Base-by-base conservation (phyloP, 2,888 invertebrate genomes). In the Cosmia trapezina region DNA sequence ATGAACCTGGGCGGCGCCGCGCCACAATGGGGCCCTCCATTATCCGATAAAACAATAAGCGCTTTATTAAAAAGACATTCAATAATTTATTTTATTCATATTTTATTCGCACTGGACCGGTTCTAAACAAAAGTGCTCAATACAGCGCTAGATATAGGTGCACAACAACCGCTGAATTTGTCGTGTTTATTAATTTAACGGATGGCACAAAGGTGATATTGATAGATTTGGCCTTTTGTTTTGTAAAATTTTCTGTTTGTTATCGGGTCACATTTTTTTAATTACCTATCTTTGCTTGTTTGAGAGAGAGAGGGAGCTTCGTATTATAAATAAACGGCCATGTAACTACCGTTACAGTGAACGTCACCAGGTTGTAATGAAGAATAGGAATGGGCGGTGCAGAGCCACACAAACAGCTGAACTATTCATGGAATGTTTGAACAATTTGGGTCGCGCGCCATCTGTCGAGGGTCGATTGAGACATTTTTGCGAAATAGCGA, bases 1-100 rank as follows among this genome's bases (percentile, higher is more conserved):
- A 89, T 90, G 87, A 92, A 83, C 83, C 89, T 89, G 95, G 95
- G 95, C 95, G 95, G 94, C 89, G 92, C 91, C 89, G 80, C 81
- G 73, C 73, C 88, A 95, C 95, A 95, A 95, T 92, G 87, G 81
- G 80, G 85, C 88, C 84, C 86, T 73, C 95, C 93, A 94, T 96
- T 96, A 94, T 96, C 89, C 84, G 90, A 91, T 95, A 96, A 96
- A 96, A 96, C 96, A 96, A 96, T 95, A 92, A 91, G 90, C 90
- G 90, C 94, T 94, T 94, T 96, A 96, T 96, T 96, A 96, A 96
- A 95, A 95, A 96, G 96, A 96, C 95, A 95, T 96, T 95, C 94
- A 94, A 90, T 94, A 94, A 95, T 95, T 95, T 95, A 95, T 96
- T 94, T 95, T 93, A 95, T 95, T 95, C 93, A 92, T 93, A 94